Percentiles rank a stretch among this genome's conserved stretches.
Conservation (phyloP, 2,797 vertebrate species). For the Centropyge bicolor region DNA sequence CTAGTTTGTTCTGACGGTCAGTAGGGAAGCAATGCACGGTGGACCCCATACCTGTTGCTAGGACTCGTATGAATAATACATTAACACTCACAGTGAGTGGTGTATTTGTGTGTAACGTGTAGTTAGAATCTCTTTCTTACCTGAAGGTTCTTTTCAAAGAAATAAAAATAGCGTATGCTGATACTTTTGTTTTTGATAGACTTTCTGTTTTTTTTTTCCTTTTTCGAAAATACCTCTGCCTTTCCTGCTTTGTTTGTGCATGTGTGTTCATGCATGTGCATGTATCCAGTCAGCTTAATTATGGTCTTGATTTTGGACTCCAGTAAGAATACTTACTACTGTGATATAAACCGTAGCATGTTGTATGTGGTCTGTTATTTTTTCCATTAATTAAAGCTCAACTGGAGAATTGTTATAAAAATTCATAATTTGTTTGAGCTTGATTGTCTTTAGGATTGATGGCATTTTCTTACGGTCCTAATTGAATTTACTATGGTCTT, state of each 20-base stretch:
- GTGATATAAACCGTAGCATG: not conserved
- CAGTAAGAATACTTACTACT: not conserved
- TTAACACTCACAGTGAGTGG: not conserved
- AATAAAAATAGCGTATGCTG: accelerated
- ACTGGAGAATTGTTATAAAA: too few relatives aligned
- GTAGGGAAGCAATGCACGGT: not conserved
- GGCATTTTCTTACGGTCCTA: not conserved
- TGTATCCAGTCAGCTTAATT: not conserved
- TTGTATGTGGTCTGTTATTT: not conserved
- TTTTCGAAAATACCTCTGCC: not conserved
- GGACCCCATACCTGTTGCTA: not conserved
- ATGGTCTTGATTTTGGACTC: not conserved
- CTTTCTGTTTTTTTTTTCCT: not conserved
- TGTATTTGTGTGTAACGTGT: constrained; percentile 9
- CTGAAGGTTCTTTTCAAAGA: not conserved
- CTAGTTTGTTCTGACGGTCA: not conserved
- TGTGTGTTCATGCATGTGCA: not conserved
- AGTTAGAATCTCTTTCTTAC: not conserved
- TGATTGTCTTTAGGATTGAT: not conserved
- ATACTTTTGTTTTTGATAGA: not conserved
- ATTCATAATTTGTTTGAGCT: not conserved
- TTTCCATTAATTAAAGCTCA: not conserved
- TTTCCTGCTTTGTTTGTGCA: not conserved
- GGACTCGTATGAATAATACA: constrained; percentile 29
- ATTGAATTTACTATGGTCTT: not conserved